A percentile compares a stretch with the other conserved stretches of the same genome.
phyloP scores from a whole-genome alignment of 2,113 vertebrate genomes.

The Dascyllus trimaculatus region DNA sequence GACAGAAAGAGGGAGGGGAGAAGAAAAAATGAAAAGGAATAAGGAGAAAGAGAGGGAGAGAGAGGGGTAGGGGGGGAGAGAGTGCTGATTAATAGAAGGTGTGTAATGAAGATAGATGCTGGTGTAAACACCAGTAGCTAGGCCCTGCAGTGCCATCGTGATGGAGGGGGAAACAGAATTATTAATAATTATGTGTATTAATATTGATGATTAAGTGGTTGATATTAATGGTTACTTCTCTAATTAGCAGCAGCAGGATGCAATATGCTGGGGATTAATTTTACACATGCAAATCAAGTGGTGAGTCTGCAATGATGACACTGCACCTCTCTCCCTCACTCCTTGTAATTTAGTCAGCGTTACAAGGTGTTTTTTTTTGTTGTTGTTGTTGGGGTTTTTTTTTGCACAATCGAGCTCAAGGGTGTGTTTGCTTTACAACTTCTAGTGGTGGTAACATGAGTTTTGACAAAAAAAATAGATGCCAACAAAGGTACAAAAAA shows the following conservation, averaged over 20 bases:
- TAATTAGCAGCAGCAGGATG: constrained; percentile 79
- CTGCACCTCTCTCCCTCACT: constrained; percentile 3
- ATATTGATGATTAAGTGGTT: constrained; percentile 81
- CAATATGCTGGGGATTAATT: constrained; percentile 70
- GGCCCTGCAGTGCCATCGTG: constrained; percentile 37
- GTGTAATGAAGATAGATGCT: constrained; percentile 72
- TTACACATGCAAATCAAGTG: constrained; percentile 70
- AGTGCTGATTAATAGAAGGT: constrained; percentile 48
- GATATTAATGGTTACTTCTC: constrained; percentile 77
- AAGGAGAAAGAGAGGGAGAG: background rate
- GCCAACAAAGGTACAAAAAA: too few relatives aligned
- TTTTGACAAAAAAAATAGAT: too few relatives aligned
- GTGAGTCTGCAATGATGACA: constrained; percentile 29
- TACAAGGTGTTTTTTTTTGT: background rate
- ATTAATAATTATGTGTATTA: constrained; percentile 80
- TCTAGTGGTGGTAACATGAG: background rate
- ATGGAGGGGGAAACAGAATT: constrained; percentile 64
- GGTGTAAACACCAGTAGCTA: constrained; percentile 60
- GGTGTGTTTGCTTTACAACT: background rate
- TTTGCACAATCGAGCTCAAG: background rate
- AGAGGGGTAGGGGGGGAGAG: constrained; percentile 15
- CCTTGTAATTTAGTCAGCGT: background rate
- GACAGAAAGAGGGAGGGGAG: background rate
- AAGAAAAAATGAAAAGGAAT: too few relatives aligned
- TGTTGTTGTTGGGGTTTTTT: background rate